Base-by-base conservation (phyloP, 2,888 invertebrate species). In the Rhyacophila evoluta region DNA sequence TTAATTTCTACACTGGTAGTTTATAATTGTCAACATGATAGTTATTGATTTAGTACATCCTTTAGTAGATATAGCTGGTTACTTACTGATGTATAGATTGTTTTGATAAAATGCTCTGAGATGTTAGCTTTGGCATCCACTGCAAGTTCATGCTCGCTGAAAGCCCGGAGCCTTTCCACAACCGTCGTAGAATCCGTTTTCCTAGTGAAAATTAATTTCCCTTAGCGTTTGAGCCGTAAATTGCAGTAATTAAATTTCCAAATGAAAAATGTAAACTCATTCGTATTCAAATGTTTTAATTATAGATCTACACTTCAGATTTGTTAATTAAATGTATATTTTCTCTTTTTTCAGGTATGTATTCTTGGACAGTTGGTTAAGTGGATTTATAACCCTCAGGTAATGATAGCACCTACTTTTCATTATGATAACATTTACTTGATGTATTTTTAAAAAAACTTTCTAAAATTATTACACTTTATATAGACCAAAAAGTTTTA, bases 201-300 rank as follows among this genome's bases (percentile, higher is more conserved):
- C 37, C 12, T 19, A 11, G 19, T 27, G 76, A 72, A 80, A 80
- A 80, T 80, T 80, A 80, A 80, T 80, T 79, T 78, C 25, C 55
- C 55, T 55, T 25, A 55, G 19, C 55, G 55, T 55, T 55, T 55
- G 55, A 55, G 55, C 55, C 55, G 55, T 55, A 55, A 55, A 55
- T 55, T 55, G 25, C 55, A 15, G 19, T 55, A 55, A 55, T 55
- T 55, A 55, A 55, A 55, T 25, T 55, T 19, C 19, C 55, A 55
- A 55, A 55, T 55, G 55, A 55, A 55, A 55, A 55, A 55, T 55
- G 55, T 55, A 55, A 55, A 55, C 55, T 55, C 55, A 55, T 55
- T 25, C 55, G 15, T 55, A 55, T 55, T 55, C 25, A 55, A 55
- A 25, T 55, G 55, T 55, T 55, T 55, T 55, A 55, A 55, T 55